phyloP scores from a whole-genome alignment of 2,797 vertebrate species.

The Microcaecilia unicolor region DNA sequence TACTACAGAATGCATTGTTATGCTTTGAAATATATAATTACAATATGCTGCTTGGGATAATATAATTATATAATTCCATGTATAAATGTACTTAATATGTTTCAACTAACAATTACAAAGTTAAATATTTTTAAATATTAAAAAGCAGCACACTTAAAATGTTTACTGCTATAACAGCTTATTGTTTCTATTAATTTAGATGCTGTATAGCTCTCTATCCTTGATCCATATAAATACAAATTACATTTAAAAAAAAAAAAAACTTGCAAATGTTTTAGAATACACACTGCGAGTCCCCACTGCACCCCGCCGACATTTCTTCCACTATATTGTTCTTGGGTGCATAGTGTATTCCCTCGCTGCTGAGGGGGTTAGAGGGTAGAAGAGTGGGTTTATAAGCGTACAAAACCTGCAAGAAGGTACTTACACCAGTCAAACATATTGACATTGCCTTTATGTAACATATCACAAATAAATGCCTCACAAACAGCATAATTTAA shows the following conservation, averaged over 20 bases:
- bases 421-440: slow-evolving; percentile 49
- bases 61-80: no score
- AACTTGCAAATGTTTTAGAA: slow-evolving; percentile 44
- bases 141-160: no score
- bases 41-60: slow-evolving; percentile 5
- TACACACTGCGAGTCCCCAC: slow-evolving; percentile 44
- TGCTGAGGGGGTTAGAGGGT: slow-evolving; percentile 33
- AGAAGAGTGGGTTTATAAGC: slow-evolving; percentile 34
- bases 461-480: no score
- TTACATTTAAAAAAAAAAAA: slow-evolving; percentile 29
- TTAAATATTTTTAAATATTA: no score
- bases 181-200: slow-evolving; percentile 23
- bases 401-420: slow-evolving; percentile 62
- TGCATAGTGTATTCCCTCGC: slow-evolving; percentile 46
- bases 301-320: slow-evolving; percentile 54
- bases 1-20: no score
- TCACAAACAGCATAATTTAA: no score
- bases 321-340: slow-evolving; percentile 48
- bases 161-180: slow-evolving; percentile 16
- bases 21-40: slow-evolving; percentile 7
- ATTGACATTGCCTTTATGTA: slow-evolving; percentile 42
- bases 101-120: no score
- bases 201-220: slow-evolving; percentile 8
- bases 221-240: slow-evolving; percentile 6
- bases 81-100: no score